A percentile compares a stretch with the other conserved stretches of the same genome.
These are phyloP conservation scores for Emys orbicularis DNA, from an alignment of 2,797 vertebrate species.

Conservation along the genomic window DNA sequence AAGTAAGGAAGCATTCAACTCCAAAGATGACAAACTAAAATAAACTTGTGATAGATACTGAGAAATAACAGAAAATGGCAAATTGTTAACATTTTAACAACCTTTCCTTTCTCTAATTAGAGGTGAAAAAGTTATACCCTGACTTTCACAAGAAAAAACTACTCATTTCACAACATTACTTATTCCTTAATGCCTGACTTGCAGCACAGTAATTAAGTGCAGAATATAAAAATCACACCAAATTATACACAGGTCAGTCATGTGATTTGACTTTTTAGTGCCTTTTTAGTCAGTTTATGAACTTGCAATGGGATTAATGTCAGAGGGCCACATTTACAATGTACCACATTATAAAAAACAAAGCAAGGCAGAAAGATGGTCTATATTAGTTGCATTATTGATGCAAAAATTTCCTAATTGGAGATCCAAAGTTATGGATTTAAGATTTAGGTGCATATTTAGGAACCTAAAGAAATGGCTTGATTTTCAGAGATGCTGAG, in stretches of 20 bases:
- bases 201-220: neutral
- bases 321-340: neutral
- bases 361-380: neutral
- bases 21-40: slow-evolving; percentile 28
- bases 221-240: neutral
- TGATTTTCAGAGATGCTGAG: neutral
- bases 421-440: neutral
- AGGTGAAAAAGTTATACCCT: slow-evolving; percentile 25
- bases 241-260: neutral
- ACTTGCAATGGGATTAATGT: neutral
- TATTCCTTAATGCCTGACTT: neutral
- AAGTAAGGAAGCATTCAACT: slow-evolving; percentile 2
- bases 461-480: neutral
- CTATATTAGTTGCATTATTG: neutral
- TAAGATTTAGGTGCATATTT: neutral
- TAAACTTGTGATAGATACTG: slow-evolving; percentile 28
- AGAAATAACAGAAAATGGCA: neutral
- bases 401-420: neutral
- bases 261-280: no score
- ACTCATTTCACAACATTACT: neutral
- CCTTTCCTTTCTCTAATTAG: slow-evolving; percentile 43
- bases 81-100: slow-evolving; percentile 6
- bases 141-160: neutral
- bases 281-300: neutral
- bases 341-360: neutral